These are phyloP conservation scores for Solenodon paradoxus DNA, from an alignment of 2,113 vertebrate species.

Conservation along the genomic window DNA sequence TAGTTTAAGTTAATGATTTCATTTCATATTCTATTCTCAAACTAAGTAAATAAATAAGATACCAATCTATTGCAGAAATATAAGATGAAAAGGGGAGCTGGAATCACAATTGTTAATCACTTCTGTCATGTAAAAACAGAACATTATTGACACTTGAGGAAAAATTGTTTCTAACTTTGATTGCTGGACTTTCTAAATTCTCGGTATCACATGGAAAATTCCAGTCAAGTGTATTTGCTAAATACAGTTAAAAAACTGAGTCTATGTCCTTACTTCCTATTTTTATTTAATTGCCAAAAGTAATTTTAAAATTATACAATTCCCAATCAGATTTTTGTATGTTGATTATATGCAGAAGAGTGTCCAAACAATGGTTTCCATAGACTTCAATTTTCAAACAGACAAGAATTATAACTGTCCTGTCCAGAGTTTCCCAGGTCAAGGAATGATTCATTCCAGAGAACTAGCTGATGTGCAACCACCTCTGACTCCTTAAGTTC, in stretches of 20 bases:
- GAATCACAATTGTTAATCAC: not conserved
- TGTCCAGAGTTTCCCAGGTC: not conserved
- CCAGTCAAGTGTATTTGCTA: not conserved
- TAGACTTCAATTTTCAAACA: constrained; percentile 47
- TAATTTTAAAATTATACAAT: not conserved
- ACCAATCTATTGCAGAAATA: not conserved
- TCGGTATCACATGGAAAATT: not conserved
- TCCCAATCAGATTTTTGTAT: not conserved
- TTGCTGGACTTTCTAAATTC: not conserved
- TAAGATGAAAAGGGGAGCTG: not conserved
- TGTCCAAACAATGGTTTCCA: not conserved
- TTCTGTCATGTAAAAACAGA: not conserved
- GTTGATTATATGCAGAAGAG: not conserved
- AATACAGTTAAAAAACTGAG: not conserved
- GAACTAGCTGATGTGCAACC: not conserved
- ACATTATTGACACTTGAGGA: not conserved
- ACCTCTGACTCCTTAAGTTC: not conserved
- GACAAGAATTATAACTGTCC: not conserved
- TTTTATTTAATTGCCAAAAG: not conserved
- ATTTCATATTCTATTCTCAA: not conserved
- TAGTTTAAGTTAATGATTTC: not conserved
- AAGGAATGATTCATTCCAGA: not conserved
- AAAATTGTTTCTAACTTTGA: not conserved
- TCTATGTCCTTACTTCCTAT: not conserved
- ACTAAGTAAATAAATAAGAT: not conserved